Evolutionary conservation across 2,797 vertebrate genomes (phyloP), one percentile per base, ranked within the genome.

Genomic region (Crenichthys baileyi): DNA sequence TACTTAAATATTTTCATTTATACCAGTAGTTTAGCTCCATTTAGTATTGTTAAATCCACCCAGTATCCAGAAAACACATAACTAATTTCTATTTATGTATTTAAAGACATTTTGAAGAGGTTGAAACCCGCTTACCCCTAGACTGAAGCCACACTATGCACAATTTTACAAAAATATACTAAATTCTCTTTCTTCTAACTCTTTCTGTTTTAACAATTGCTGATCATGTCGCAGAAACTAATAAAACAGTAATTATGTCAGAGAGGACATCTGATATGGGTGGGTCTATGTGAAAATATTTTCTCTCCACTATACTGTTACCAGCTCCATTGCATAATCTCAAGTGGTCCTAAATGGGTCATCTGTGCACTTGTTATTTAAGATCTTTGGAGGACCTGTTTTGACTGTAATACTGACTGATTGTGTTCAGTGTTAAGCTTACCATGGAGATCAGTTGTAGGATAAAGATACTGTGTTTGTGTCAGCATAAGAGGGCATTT

Each of bases 291-390:
- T 83, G 87, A 83, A 91, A 87, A 89, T 76, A 82, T 92, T 91
- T 94, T 87, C 89, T 88, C 85, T 74, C 12, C 46, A 90, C 75
- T 92, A 90, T 94, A 80, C 75, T n/a, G 86, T 94, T 95, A 91
- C 92, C 90, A 87, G 77, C 82, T 29, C 65, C 55, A 65, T 94
- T 94, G 84, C 94, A 87, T 93, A 95, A 94, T 92, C 91, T 79
- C 85, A 77, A 83, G 82, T 75, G 76, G 79, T 83, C 90, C 88
- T 89, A 92, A 92, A 91, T 87, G 86, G 89, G 91, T 89, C 90
- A 89, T 84, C 88, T 80, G 90, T 77, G 46, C 85, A 82, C 85
- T 92, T 90, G 93, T 94, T 93, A 93, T 90, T 94, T 90, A 93
- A 90, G 88, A 85, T 82, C 82, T 87, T 72, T 58, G 72, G 84